These are phyloP conservation scores for Ovibos moschatus DNA, from an alignment of 2,113 vertebrate genomes.

Conservation along the genomic window DNA sequence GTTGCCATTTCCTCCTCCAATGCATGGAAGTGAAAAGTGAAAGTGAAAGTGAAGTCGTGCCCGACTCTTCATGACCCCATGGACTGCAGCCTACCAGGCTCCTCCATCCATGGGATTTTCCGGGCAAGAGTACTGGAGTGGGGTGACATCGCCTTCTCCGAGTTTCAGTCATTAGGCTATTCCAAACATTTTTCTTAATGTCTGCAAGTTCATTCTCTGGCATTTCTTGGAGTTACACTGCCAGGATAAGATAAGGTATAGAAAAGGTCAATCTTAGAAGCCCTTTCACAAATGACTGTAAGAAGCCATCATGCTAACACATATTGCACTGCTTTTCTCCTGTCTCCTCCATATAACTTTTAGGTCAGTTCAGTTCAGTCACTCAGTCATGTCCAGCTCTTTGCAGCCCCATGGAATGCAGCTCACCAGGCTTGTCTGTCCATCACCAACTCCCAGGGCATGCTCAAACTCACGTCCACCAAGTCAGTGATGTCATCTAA, in stretches of 20 bases:
- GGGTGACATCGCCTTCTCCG: too few species aligned
- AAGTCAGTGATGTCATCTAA: neutral
- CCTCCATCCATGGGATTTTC: too few species aligned
- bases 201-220: neutral
- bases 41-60: too few species aligned
- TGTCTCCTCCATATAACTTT: neutral
- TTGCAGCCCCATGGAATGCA: neutral
- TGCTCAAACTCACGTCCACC: neutral
- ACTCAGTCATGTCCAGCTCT: neutral
- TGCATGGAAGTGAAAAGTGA: too few species aligned
- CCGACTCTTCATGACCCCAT: too few species aligned
- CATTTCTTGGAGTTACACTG: neutral
- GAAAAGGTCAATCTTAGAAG: neutral
- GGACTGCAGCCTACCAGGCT: too few species aligned
- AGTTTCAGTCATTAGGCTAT: neutral
- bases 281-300: neutral
- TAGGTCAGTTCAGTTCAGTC: neutral
- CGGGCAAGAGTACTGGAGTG: too few species aligned
- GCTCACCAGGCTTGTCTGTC: neutral
- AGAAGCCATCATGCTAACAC: neutral
- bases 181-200: neutral
- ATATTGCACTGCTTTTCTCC: neutral
- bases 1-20: too few species aligned
- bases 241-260: neutral
- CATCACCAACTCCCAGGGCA: neutral